Evolutionary conservation across 1,140 invertebrate species (phyloP), one percentile per base, ranked within the genome.

Genomic region (Cotesia typhae): DNA sequence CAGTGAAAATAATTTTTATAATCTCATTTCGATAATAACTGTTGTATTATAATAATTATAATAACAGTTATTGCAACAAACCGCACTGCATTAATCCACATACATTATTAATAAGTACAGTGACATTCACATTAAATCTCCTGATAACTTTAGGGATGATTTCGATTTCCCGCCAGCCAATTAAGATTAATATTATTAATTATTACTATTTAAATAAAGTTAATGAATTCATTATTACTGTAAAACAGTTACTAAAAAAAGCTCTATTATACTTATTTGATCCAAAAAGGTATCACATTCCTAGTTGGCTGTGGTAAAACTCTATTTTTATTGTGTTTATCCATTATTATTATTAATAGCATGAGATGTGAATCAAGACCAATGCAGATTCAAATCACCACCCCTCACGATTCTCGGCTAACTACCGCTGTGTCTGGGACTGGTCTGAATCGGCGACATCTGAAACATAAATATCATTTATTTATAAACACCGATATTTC

Each of bases 361-460:
- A 79, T 76, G 71, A 79, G 72, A 75, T 72, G 75, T 51, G 81
- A 84, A 79, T 73, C 76, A 81, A 80, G 69, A 81, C 74, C 80
- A 80, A 78, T 74, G 74, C 72, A 77, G 75, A 77, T 72, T 78
- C 75, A 76, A 37, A 77, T 79, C 67, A 78, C 68, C 78, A 79
- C 84, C 72, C 78, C 84, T 87, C 85, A 86, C 85, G 84, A 85
- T 75, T 86, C 83, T 79, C 80, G 81, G 78, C 81, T 84, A 68
- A 81, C 77, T 81, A 87, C 78, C 65, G 84, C 80, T 76, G 81
- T 77, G 55, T 87, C 84, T 72, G 84, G 82, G 78, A 87, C 82
- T 76, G 85, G 85, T 79, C 83, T 81, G 78, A 84, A 87, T 80
- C 85, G 81, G 63, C 85, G 83, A 70, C 85, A 87, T 74, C 85